These are phyloP conservation scores for Antheraea assamensis DNA, from an alignment of 2,888 invertebrate genomes.

Conservation along the genomic window DNA sequence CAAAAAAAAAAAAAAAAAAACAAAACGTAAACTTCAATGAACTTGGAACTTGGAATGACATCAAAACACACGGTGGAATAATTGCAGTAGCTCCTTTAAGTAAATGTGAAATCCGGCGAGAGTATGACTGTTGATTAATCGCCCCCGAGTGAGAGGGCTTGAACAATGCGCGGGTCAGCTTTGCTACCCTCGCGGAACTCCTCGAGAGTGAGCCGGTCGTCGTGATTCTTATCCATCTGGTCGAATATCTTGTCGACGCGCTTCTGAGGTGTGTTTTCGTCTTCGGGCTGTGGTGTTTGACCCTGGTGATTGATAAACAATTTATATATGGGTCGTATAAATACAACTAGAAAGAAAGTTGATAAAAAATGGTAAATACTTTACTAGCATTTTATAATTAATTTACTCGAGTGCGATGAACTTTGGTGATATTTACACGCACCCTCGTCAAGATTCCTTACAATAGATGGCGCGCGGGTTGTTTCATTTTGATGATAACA, in stretches of 20 bases:
- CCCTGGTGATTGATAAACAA: constrained; percentile 83
- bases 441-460: too few species aligned
- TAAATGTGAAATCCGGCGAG: constrained; percentile 78
- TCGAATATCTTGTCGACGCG: constrained; percentile 99
- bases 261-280: constrained; percentile 96
- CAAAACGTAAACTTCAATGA: too few species aligned
- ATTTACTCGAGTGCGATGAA: too few species aligned
- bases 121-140: constrained; percentile 84
- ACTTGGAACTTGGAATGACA: too few species aligned
- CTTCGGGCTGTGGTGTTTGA: constrained; percentile 93
- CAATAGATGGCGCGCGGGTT: too few species aligned
- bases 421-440: too few species aligned
- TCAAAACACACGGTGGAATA: constrained; percentile 43
- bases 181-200: constrained; percentile 99
- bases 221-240: constrained; percentile 99
- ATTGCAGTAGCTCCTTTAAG: constrained; percentile 50
- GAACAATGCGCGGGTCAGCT: constrained; percentile 98
- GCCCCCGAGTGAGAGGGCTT: constrained; percentile 93
- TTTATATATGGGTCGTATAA: too few species aligned
- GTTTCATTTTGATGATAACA: too few species aligned
- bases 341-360: too few species aligned
- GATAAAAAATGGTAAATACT: too few species aligned
- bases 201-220: constrained; percentile 96
- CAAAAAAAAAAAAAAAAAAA: too few species aligned
- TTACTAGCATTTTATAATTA: too few species aligned